These are phyloP conservation scores for Philereme transversata DNA, from an alignment of 2,888 invertebrate genomes.

Conservation along the genomic window DNA sequence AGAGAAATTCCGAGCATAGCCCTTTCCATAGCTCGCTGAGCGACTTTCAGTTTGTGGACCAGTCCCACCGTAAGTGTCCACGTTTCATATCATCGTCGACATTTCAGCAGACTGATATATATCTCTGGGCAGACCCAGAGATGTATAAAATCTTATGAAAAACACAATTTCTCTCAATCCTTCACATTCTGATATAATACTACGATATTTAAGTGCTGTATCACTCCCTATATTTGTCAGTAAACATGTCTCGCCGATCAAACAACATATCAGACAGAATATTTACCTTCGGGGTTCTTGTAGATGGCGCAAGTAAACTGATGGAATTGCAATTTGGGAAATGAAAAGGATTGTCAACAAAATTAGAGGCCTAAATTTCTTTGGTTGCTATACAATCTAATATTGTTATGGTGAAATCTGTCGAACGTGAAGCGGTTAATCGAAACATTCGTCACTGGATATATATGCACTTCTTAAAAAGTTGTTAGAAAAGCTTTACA, in stretches of 20 bases:
- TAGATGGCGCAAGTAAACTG: constrained; percentile 41
- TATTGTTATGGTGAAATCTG: too few species aligned
- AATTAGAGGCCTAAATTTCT: constrained; percentile 13
- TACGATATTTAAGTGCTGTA: constrained; percentile 24
- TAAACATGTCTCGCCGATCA: constrained; percentile 80
- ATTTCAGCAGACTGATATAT: too few species aligned
- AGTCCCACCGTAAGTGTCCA: too few species aligned
- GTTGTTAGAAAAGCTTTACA: too few species aligned
- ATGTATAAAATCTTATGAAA: not conserved
- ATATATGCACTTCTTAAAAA: too few species aligned
- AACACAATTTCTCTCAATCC: constrained; percentile 7
- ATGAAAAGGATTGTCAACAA: constrained; percentile 5
- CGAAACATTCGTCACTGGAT: too few species aligned
- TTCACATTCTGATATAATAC: constrained; percentile 22
- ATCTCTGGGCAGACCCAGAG: too few species aligned
- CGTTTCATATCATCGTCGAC: too few species aligned
- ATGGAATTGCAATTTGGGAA: constrained; percentile 15
- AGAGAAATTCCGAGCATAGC: too few species aligned
- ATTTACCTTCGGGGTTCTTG: constrained; percentile 72
- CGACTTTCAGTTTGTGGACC: too few species aligned
- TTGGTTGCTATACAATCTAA: not conserved
- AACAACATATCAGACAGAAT: constrained; percentile 78
- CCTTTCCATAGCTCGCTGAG: too few species aligned
- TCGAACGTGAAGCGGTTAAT: too few species aligned
- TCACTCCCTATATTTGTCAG: constrained; percentile 65